phyloP scores from a whole-genome alignment of 2,888 invertebrate species.

The Pardosa pseudoannulata region DNA sequence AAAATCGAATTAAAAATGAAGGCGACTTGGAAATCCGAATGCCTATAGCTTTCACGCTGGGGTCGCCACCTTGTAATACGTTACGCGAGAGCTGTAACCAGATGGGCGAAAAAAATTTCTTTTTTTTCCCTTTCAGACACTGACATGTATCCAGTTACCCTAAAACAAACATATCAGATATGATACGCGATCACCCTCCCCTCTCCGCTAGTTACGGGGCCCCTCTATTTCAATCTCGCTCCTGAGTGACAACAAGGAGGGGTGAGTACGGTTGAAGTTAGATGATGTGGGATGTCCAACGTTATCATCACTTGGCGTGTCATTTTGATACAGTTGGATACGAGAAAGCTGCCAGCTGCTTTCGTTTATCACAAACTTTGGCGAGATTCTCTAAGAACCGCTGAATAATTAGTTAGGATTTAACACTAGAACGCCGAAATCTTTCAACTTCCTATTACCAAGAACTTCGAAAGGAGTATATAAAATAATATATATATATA shows the following conservation, averaged over 20 bases:
- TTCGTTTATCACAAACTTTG: neutral
- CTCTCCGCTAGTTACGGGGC: neutral
- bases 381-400: too few relatives aligned
- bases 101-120: neutral
- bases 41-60: constrained; percentile 5
- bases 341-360: neutral
- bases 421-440: too few relatives aligned
- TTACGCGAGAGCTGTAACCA: neutral
- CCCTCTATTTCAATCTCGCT: neutral
- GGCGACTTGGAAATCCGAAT: neutral
- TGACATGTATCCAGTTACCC: constrained; percentile 48
- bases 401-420: too few relatives aligned
- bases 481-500: too few relatives aligned
- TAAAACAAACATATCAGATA: constrained; percentile 53
- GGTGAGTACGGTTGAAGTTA: constrained; percentile 18
- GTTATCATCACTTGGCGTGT: constrained; percentile 55
- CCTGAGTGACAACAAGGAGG: constrained; percentile 54
- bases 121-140: neutral
- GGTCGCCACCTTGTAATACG: constrained; percentile 23
- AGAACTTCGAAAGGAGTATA: too few relatives aligned
- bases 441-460: too few relatives aligned
- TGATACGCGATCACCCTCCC: constrained; percentile 2
- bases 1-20: constrained; percentile 23
- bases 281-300: constrained; percentile 55
- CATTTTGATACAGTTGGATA: constrained; percentile 32